Percentiles rank a stretch among this genome's conserved stretches.
These are phyloP conservation scores for Tichodroma muraria DNA, from an alignment of 2,113 vertebrate genomes.

Conservation along the genomic window DNA sequence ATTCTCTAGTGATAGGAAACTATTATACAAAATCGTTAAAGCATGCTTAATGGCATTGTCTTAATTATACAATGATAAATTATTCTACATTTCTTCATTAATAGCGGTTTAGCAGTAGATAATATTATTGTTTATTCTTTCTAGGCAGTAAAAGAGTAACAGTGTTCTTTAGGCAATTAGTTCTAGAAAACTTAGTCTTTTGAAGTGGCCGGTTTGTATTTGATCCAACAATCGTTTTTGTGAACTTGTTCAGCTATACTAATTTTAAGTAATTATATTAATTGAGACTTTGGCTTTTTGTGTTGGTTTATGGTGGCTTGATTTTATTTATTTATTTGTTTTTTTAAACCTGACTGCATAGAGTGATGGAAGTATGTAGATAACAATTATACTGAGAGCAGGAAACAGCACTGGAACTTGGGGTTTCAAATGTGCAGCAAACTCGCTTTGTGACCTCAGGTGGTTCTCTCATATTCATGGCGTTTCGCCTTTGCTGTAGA, in stretches of 20 bases:
- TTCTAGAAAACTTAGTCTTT: conserved; percentile 53
- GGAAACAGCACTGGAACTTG: neutral
- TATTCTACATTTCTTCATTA: conserved; percentile 73
- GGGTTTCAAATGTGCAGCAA: neutral
- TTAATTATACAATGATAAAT: conserved; percentile 75
- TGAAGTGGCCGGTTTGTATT: conserved; percentile 56
- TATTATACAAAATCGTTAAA: conserved; percentile 72
- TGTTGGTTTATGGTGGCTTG: neutral
- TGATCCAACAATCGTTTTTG: conserved; percentile 54
- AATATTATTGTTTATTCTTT: conserved; percentile 71
- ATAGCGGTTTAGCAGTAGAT: conserved; percentile 59
- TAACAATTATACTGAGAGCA: neutral
- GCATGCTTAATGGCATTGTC: conserved; percentile 64
- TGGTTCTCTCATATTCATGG: neutral
- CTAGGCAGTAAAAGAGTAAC: conserved; percentile 25
- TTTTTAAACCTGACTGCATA: neutral
- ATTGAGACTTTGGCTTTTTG: neutral
- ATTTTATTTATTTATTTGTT: neutral
- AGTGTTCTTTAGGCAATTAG: conserved; percentile 56
- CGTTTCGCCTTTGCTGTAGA: neutral
- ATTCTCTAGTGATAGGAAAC: conserved; percentile 66
- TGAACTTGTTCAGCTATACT: conserved; percentile 49
- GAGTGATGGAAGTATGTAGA: neutral
- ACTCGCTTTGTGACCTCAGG: neutral
- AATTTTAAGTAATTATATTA: conserved; percentile 52